Evolutionary conservation across 1,140 invertebrate species (phyloP), one percentile per base, ranked within the genome.

Genomic region (Cepaea nemoralis): DNA sequence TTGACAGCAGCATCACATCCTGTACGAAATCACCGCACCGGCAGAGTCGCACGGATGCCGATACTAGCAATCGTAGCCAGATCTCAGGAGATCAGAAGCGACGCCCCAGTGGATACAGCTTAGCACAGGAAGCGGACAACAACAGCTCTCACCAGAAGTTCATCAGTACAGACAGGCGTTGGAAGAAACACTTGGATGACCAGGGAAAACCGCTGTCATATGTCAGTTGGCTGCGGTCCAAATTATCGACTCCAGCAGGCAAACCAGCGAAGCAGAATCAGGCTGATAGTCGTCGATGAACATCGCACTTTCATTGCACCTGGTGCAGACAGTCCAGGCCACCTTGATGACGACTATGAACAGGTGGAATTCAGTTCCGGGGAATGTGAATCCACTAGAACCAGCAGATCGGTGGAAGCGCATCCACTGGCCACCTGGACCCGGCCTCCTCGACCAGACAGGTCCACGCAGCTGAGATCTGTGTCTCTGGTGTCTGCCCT

Each of bases 341-440:
- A 19, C 3, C 22, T 55, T 55, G 50, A 55, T 55, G n/a, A 5
- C 5, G 19, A 19, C n/a, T 24, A 22, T 14, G 42, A 45, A 45
- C 22, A n/a, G n/a, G n/a, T 55, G 50, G 16, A 55, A 55, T 55
- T 24, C 3, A 2, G 3, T 10, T 55, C 50, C n/a, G 50, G n/a
- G 50, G n/a, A 8, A 22, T 14, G n/a, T 10, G 22, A 5, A 22
- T 55, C 81, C 82, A 86, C 59, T 76, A 88, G 87, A 86, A 81
- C 86, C 85, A 63, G 87, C 69, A n/a, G 35, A 73, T 74, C 71
- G 1, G 42, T 55, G n/a, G 39, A 63, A 24, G n/a, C 10, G 16
- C 35, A 35, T 39, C 75, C 75, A n/a, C 50, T 66, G 14, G 24
- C 50, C 5, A 33, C 10, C 5, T 40, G 5, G 45, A 33, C 10